Percentiles rank a stretch among this genome's conserved stretches.
Conservation (phyloP, 2,113 vertebrate genomes). For the Corythornis madagascariensis region DNA sequence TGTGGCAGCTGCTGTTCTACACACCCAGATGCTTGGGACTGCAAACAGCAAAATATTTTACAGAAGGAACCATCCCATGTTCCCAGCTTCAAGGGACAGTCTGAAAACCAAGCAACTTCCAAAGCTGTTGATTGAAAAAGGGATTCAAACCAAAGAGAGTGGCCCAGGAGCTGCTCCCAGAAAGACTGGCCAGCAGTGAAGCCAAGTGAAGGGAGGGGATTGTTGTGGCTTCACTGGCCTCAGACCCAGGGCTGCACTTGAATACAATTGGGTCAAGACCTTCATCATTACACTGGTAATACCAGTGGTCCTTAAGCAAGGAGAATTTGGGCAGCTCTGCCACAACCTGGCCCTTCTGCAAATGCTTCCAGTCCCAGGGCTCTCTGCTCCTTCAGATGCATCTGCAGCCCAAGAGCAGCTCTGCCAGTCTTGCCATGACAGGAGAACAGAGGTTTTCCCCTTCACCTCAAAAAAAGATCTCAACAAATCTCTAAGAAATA, state of each 20-base stretch:
- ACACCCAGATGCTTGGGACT: background rate
- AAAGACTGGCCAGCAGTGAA: background rate
- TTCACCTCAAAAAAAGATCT: background rate
- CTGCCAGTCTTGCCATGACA: background rate
- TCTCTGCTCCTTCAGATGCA: background rate
- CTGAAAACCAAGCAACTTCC: background rate
- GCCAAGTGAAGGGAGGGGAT: background rate
- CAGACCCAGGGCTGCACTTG: background rate
- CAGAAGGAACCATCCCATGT: rapidly evolving
- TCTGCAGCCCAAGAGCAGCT: background rate
- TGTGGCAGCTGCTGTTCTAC: background rate
- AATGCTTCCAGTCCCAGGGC: background rate
- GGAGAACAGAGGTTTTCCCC: background rate
- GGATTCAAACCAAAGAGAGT: background rate
- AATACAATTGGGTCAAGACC: background rate
- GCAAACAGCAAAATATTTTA: background rate
- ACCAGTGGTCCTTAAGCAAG: background rate
- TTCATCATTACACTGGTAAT: background rate
- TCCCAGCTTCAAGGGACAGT: background rate
- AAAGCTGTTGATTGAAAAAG: background rate
- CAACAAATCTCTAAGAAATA: background rate
- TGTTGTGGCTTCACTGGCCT: background rate
- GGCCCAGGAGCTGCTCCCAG: background rate
- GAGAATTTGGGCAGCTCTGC: background rate
- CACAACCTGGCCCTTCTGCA: background rate